Evolutionary conservation across 1,140 invertebrate genomes (phyloP), one percentile per base, ranked within the genome.

Genomic region (Theocolax elegans): DNA sequence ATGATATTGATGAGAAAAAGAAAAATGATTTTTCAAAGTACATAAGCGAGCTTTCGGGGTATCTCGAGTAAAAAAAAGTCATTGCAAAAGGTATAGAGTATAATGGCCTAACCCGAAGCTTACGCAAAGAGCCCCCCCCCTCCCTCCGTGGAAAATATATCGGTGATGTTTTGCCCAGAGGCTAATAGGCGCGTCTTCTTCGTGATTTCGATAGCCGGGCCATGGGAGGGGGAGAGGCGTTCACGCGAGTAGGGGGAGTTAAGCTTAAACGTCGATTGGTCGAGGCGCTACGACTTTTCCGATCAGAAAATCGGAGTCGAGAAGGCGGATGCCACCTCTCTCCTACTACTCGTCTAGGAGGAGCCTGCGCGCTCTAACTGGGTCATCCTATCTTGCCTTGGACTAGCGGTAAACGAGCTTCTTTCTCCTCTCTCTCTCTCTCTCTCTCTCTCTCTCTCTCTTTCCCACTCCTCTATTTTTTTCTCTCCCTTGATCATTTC

Each of bases 341-440:
- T 42, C 51, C 31, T 40, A 27, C 46, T 10, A 21, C 27, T 19
- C 40, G 17, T 27, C 46, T 83, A 84, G 83, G 83, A 85, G 83
- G 83, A 85, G 83, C 82, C 80, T 84, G 48, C 42, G 9, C 40
- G 21, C 31, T 21, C 71, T 74, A 85, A 82, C 80, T 85, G 81
- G 83, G 83, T 85, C 83, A 85, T 81, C 81, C 82, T 80, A 83
- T 35, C 80, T 81, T 80, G 77, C 77, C 77, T 77, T 74, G 74
- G 77, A 74, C 74, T 76, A 77, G 75, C 77, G 77, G 79, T 77
- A 75, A 77, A 78, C 73, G 70, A 75, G 76, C 75, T 77, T 76
- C 75, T 80, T 70, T 72, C 74, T 70, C 51, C 62, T 51, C 58
- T 59, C 44, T 53, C 23, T 59, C 17, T 48, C 44, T 54, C n/a